Evolutionary conservation across 2,113 vertebrate species (phyloP).

Genomic region (Pelusios castaneus): DNA sequence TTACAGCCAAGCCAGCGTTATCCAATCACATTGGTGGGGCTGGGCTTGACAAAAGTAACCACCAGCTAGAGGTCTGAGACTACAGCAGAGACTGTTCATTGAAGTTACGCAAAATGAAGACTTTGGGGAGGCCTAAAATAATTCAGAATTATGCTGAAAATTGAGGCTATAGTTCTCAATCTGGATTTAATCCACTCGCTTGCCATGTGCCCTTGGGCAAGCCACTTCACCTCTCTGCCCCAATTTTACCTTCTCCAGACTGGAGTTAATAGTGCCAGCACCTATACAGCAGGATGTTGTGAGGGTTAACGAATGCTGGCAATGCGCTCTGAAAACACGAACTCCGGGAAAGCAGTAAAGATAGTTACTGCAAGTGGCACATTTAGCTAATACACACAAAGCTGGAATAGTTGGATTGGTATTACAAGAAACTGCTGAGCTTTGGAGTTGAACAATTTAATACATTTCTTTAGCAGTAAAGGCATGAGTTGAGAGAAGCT

Average conservation of each 20-base stretch:
- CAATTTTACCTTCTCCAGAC: neutral
- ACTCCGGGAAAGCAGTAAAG: neutral
- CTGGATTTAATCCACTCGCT: too few relatives aligned
- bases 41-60: too few relatives aligned
- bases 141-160: neutral
- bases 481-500: neutral
- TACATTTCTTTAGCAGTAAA: neutral
- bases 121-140: neutral
- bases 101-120: accelerated
- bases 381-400: neutral
- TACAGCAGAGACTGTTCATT: neutral
- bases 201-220: constrained; percentile 6
- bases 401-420: neutral
- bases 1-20: neutral
- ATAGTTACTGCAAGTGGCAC: constrained; percentile 43
- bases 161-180: neutral
- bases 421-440: constrained; percentile 32
- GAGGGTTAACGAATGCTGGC: neutral
- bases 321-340: neutral
- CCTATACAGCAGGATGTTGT: constrained; percentile 2
- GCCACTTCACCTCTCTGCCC: neutral
- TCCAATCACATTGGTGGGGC: accelerated
- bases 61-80: neutral
- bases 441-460: neutral
- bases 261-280: neutral